A percentile compares a stretch with the other conserved stretches of the same genome.
phyloP scores from a whole-genome alignment of 2,888 invertebrate species.

The Trissolcus brochymenae region DNA sequence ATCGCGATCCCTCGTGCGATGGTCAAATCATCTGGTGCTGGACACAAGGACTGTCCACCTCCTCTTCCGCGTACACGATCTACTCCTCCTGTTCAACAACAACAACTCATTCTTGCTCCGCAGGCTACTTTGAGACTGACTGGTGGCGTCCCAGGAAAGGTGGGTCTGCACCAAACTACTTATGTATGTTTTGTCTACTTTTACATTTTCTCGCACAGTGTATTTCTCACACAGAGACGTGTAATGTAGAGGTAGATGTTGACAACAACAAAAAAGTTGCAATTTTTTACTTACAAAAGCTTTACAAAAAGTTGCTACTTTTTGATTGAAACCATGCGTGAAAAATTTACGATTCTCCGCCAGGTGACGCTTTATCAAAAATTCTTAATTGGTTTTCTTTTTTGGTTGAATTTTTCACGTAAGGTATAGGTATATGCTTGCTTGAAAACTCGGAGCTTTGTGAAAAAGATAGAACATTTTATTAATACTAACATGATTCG shows the following conservation, averaged over 20 bases:
- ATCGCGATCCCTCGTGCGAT: slow-evolving; percentile 73
- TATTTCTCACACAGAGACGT: slow-evolving; percentile 42
- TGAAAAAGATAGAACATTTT: slow-evolving; percentile 11
- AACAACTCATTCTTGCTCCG: slow-evolving; percentile 81
- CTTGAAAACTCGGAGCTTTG: slow-evolving; percentile 33
- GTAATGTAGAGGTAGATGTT: slow-evolving; percentile 55
- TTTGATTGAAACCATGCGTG: slow-evolving; percentile 12
- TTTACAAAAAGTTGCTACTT: no score
- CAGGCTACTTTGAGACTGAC: slow-evolving; percentile 97
- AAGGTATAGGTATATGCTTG: slow-evolving; percentile 27
- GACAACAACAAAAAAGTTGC: slow-evolving; percentile 7
- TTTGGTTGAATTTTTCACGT: slow-evolving; percentile 13
- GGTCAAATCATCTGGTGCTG: slow-evolving; percentile 71
- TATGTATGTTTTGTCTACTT: slow-evolving; percentile 61
- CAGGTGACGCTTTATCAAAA: no score
- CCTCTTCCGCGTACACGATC: slow-evolving; percentile 83
- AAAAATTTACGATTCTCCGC: not conserved
- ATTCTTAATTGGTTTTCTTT: not conserved
- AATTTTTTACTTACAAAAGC: not conserved
- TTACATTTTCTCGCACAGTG: slow-evolving; percentile 59
- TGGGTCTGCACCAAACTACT: slow-evolving; percentile 80
- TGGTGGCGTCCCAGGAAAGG: slow-evolving; percentile 98
- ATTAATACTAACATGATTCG: slow-evolving; percentile 40
- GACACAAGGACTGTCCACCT: slow-evolving; percentile 81
- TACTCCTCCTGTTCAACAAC: slow-evolving; percentile 75